A percentile compares a stretch with the other conserved stretches of the same genome.
Evolutionary conservation across 2,797 vertebrate genomes (phyloP).

Genomic region (Sebastes miniatus): DNA sequence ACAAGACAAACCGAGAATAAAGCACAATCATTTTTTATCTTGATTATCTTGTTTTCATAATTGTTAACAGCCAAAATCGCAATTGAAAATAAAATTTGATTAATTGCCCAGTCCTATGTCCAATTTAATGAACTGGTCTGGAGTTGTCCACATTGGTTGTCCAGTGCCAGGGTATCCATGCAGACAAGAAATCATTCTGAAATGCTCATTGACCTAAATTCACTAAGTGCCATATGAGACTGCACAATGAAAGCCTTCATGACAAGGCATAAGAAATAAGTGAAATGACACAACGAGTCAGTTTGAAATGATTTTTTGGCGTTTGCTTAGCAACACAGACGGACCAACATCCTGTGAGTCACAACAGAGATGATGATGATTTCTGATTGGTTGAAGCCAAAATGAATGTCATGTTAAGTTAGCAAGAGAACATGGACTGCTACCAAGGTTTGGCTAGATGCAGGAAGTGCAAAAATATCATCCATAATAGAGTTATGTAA

Average conservation of each 20-base stretch:
- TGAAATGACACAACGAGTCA: slow-evolving; percentile 5
- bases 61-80: neutral
- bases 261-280: slow-evolving; percentile 12
- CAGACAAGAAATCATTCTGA: slow-evolving; percentile 11
- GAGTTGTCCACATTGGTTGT: slow-evolving; percentile 14
- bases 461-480: neutral
- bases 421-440: neutral
- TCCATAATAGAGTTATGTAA: neutral
- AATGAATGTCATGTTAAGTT: neutral
- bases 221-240: slow-evolving; percentile 25
- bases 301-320: slow-evolving; percentile 16
- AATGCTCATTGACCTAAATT: slow-evolving; percentile 49
- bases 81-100: neutral
- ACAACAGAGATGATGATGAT: slow-evolving; percentile 1
- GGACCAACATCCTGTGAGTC: slow-evolving; percentile 45
- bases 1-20: neutral
- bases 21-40: neutral
- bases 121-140: slow-evolving; percentile 1
- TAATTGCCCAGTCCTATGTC: neutral
- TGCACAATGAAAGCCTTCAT: slow-evolving; percentile 8
- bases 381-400: slow-evolving; percentile 7
- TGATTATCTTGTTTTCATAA: too few relatives aligned
- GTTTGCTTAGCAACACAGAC: slow-evolving; percentile 33
- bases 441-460: neutral
- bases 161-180: slow-evolving; percentile 14